Conservation (phyloP, 2,113 vertebrate genomes). For the Leptobrachium leishanense region DNA sequence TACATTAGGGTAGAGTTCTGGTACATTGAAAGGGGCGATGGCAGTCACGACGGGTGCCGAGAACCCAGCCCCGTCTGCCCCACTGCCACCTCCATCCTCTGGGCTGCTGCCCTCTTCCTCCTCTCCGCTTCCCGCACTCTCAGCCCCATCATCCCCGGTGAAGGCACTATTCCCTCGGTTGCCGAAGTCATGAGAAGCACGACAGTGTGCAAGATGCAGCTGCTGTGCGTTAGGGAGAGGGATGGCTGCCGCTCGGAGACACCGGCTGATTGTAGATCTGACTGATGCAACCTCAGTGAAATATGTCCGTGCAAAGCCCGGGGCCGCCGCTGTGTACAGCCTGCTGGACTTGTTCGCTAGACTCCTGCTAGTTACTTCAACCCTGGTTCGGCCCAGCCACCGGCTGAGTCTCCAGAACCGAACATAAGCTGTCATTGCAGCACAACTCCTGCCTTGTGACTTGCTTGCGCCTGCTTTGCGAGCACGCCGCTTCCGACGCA, state of each 20-base stretch:
- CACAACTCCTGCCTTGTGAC: background rate
- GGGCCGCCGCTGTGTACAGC: background rate
- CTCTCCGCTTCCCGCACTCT: conserved; percentile 64
- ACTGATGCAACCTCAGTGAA: background rate
- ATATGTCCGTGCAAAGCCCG: background rate
- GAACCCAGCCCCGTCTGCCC: conserved; percentile 54
- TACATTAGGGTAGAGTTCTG: conserved; percentile 90
- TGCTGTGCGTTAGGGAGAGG: background rate
- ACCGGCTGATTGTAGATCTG: background rate
- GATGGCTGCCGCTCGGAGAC: background rate
- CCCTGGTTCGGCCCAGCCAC: background rate
- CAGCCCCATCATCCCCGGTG: conserved; percentile 66
- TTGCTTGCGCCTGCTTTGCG: too few relatives aligned
- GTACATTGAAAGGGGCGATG: conserved; percentile 87
- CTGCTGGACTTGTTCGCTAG: background rate
- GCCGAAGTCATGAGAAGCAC: conserved; percentile 55
- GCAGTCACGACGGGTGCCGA: conserved; percentile 79
- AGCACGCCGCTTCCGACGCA: conserved; percentile 37
- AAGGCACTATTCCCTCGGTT: conserved; percentile 62
- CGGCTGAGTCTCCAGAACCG: conserved; percentile 3
- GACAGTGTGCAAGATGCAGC: background rate
- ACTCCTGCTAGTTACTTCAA: background rate
- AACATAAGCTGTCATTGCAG: conserved; percentile 8
- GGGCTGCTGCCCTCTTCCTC: conserved; percentile 69
- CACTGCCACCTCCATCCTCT: conserved; percentile 57